phyloP scores from a whole-genome alignment of 1,140 invertebrate species.

The Sitodiplosis mosellana region DNA sequence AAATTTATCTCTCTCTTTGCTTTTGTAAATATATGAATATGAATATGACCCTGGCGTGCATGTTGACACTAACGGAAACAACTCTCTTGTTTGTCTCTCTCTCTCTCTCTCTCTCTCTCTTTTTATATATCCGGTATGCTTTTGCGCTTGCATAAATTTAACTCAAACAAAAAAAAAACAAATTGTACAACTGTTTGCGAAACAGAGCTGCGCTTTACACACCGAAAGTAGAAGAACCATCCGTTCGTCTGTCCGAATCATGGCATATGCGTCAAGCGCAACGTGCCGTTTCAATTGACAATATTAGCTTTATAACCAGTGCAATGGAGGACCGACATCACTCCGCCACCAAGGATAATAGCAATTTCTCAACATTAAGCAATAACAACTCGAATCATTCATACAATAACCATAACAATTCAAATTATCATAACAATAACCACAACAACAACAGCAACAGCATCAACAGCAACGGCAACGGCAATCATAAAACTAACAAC shows the following conservation, averaged over 20 bases:
- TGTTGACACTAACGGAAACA: not conserved
- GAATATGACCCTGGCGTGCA: not conserved
- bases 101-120: not conserved
- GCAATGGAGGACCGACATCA: constrained; percentile 18
- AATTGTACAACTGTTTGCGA: not conserved
- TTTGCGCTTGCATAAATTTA: not conserved
- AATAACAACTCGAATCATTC: constrained; percentile 3
- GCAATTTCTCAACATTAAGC: constrained; percentile 5
- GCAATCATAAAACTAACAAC: constrained; percentile 10
- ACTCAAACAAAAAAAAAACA: no score
- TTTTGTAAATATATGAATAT: not conserved
- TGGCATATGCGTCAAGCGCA: constrained; percentile 31
- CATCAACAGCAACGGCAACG: constrained; percentile 7
- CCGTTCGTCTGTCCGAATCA: constrained; percentile 26
- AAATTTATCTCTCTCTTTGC: no score
- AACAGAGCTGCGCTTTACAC: constrained; percentile 41
- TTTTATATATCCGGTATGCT: not conserved
- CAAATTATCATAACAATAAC: constrained; percentile 4
- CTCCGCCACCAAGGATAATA: constrained; percentile 25
- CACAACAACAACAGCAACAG: constrained; percentile 8
- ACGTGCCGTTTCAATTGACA: constrained; percentile 37
- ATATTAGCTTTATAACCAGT: constrained; percentile 28
- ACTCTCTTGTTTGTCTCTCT: not conserved
- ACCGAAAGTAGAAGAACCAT: constrained; percentile 40
- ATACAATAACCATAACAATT: constrained; percentile 4